A percentile compares a stretch with the other conserved stretches of the same genome.
phyloP scores from a whole-genome alignment of 1,140 invertebrate genomes.

The Calephelis nemesis region DNA sequence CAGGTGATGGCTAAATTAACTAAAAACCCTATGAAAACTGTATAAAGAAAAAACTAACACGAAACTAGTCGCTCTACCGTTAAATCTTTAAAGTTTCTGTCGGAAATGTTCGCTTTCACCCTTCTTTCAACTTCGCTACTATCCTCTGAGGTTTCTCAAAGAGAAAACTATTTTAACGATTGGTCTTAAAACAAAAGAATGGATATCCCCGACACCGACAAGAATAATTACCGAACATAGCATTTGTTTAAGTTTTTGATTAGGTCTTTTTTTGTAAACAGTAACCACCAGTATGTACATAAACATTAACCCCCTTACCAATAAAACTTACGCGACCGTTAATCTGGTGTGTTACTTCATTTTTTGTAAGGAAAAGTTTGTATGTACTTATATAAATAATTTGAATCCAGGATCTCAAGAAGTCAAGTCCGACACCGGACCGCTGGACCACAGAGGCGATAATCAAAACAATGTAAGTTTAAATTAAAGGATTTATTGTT shows the following conservation, averaged over 20 bases:
- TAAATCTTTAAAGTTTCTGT: slow-evolving; percentile 13
- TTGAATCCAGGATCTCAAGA: no score
- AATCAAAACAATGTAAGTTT: no score
- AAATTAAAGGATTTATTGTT: not conserved
- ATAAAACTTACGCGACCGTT: no score
- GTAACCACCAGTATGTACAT: no score
- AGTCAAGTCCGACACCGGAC: no score
- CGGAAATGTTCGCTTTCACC: slow-evolving; percentile 5
- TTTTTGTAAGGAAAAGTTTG: no score
- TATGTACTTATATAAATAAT: no score
- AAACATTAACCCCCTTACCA: no score
- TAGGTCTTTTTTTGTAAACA: no score
- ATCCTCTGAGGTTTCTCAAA: slow-evolving; percentile 52
- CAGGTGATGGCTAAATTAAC: slow-evolving; percentile 23
- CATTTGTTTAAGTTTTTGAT: not conserved
- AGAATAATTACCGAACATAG: not conserved
- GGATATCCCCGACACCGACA: not conserved
- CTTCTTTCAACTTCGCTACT: not conserved
- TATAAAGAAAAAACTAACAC: slow-evolving; percentile 45
- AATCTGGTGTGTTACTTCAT: no score
- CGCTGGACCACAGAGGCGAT: no score
- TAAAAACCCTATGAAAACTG: slow-evolving; percentile 40
- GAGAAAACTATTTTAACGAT: slow-evolving; percentile 44
- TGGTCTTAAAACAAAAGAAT: slow-evolving; percentile 37
- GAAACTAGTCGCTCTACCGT: slow-evolving; percentile 31